Evolutionary conservation across 1,140 invertebrate genomes (phyloP), one percentile per base, ranked within the genome.

Genomic region (Neodiprion lecontei): DNA sequence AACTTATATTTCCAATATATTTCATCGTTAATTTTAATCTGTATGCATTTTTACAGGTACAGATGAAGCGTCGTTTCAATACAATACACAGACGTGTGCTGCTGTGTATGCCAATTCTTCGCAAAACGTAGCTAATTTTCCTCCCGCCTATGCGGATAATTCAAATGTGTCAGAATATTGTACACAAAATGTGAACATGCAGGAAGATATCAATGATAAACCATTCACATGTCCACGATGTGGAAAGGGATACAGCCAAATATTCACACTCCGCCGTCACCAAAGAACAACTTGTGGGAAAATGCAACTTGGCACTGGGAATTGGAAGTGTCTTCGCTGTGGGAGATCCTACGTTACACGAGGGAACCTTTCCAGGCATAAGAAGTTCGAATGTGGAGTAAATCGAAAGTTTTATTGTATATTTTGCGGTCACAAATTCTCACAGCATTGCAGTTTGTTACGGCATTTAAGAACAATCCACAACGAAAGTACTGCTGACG

Each of bases 321-420:
- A 76, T 11, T 82, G 66, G 69, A 73, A 76, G 17, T 83, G 80
- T 21, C 7, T 61, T 0, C 17, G 8, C 8, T 86, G 85, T 67
- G 23, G 17, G 1, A 79, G 75, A 17, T 71, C 74, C 1, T 86
- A 86, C 74, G 70, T 76, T 0, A 75, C 72, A 47, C 70, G 75
- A 61, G 79, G 86, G 67, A 88, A 85, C 68, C 74, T 90, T 1
- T 76, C 81, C 12, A 85, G 89, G 7, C 90, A 90, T 76, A 70
- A 83, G 23, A 82, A 81, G 48, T 87, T 74, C 71, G 88, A 89
- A 73, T 90, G 89, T 76, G 85, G 84, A 5, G 82, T 84, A 0
- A 74, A 81, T 23, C 79, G 85, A 8, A 80, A 88, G 70, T 89
- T 88, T 79, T 74, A 72, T 8, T 90, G 89, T 72, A 76, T 83